Evolutionary conservation across 2,888 invertebrate species (phyloP), one percentile per base, ranked within the genome.

Genomic region (Macrostomum cliftonense): DNA sequence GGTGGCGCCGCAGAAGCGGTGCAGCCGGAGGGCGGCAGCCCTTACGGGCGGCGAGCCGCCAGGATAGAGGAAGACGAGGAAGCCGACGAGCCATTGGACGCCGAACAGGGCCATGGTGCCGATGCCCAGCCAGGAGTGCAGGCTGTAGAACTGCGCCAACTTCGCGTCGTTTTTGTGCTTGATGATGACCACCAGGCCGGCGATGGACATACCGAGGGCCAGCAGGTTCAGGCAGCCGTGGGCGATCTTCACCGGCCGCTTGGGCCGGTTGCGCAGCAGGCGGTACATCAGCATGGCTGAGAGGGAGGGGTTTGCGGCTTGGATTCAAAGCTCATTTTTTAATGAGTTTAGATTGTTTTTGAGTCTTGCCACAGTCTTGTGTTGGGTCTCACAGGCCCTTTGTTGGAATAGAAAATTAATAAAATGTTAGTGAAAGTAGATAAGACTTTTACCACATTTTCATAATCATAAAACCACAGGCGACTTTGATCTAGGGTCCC

Each of bases 111-210:
- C 75, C 11, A 82, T 77, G 12, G 80, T 77, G n/a, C 75, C 69
- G 16, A 83, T 63, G 9, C 85, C 85, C 47, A 85, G 62, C 84
- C 84, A 85, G 51, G 82, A 82, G 68, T 85, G 84, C 46, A 85
- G 65, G 12, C 59, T 60, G 59, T 68, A 70, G 47, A 68, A 48
- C 57, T 68, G 82, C 12, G 81, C 77, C 46, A 75, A 77, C 5
- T 78, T 77, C 2, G 70, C 68, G 28, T 28, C 28, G 9, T 28
- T 28, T 28, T 28, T 28, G 28, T 28, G 28, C 51, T 59, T 47
- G 7, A 84, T 84, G 2, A 79, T 85, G 2, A 85, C 82, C 61
- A 79, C 76, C 49, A 82, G 68, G 17, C 78, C 82, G 50, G 83
- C 76, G 13, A 79, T 74, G 12, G 79, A 74, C 53, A 83, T 71